These are phyloP conservation scores for Miniopterus natalensis DNA, from an alignment of 2,113 vertebrate genomes.

Conservation along the genomic window DNA sequence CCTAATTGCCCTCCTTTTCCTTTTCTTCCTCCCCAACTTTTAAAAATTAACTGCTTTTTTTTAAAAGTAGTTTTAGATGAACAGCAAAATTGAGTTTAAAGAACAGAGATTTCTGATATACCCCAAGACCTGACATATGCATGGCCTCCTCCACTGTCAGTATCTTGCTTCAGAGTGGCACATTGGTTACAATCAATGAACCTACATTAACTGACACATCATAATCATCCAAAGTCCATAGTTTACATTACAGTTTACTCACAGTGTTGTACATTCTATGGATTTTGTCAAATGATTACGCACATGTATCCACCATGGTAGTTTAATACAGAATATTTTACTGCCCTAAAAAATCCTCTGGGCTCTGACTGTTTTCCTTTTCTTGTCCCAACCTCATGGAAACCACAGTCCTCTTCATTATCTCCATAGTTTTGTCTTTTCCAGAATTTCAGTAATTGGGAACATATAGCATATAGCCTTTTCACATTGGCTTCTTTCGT, in stretches of 20 bases:
- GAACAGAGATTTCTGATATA: not conserved
- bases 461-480: not conserved
- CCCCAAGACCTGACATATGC: fast-evolving
- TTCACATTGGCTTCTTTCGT: not conserved
- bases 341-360: not conserved
- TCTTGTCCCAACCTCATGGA: not conserved
- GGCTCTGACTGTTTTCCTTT: not conserved
- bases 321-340: not conserved
- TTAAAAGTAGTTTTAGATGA: not conserved
- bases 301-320: not conserved
- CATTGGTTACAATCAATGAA: too few species aligned
- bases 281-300: not conserved
- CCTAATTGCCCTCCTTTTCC: not conserved
- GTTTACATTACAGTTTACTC: not conserved
- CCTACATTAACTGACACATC: not conserved
- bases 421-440: not conserved
- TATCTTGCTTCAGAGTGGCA: not conserved
- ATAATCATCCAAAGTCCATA: not conserved
- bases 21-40: not conserved
- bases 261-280: not conserved
- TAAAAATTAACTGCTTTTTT: not conserved
- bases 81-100: not conserved
- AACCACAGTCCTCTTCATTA: not conserved
- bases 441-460: not conserved
- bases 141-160: not conserved